phyloP scores from a whole-genome alignment of 2,888 invertebrate genomes.

The Cerastis rubricosa region DNA sequence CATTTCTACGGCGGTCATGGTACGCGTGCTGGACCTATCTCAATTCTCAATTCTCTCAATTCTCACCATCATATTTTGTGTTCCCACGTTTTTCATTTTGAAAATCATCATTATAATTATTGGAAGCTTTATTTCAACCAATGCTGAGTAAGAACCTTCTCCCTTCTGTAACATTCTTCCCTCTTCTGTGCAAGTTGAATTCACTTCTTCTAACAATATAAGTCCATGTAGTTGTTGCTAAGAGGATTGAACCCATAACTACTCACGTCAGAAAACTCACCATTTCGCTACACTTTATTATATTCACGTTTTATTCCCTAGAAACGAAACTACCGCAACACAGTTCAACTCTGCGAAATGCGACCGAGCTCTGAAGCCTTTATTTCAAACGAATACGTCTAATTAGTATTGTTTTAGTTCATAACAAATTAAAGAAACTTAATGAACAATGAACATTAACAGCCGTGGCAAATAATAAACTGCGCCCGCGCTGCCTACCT shows the following conservation, averaged over 20 bases:
- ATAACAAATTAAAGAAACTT: slow-evolving; percentile 73
- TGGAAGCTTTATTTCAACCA: too few relatives aligned
- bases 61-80: not conserved
- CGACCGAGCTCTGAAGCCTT: slow-evolving; percentile 26
- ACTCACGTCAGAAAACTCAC: not conserved
- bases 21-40: too few relatives aligned
- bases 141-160: too few relatives aligned
- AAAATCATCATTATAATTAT: too few relatives aligned
- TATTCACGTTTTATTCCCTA: slow-evolving; percentile 26
- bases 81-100: too few relatives aligned
- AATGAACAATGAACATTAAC: slow-evolving; percentile 72
- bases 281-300: not conserved
- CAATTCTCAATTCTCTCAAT: too few relatives aligned
- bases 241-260: slow-evolving; percentile 1
- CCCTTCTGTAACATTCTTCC: too few relatives aligned
- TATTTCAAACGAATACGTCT: slow-evolving; percentile 58
- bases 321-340: slow-evolving; percentile 32
- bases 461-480: slow-evolving; percentile 72
- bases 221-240: not conserved
- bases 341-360: slow-evolving; percentile 35
- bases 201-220: not conserved
- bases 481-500: slow-evolving; percentile 39
- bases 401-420: slow-evolving; percentile 69
- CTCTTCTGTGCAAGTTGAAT: not conserved
- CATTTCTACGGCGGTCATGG: too few relatives aligned